Conservation (phyloP, 2,113 vertebrate species). For the Coptodon rendalli region DNA sequence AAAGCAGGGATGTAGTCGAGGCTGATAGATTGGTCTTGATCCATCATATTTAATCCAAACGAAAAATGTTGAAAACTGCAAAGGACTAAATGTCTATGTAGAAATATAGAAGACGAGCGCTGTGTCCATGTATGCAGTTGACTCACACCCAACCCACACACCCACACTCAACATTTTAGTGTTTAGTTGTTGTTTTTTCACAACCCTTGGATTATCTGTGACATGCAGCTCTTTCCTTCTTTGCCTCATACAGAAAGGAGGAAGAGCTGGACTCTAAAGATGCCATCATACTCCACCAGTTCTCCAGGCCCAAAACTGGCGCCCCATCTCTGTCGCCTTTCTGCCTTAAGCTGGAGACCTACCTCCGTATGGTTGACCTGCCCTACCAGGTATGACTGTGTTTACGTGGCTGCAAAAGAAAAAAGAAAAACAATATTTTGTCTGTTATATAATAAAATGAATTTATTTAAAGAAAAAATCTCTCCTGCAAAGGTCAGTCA, state of each 20-base stretch:
- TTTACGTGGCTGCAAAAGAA: not conserved
- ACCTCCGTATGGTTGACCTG: slow-evolving; percentile 94
- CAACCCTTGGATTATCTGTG: not conserved
- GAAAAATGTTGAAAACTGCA: not conserved
- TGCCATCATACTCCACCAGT: slow-evolving; percentile 97
- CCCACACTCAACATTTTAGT: not conserved
- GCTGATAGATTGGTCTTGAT: not conserved
- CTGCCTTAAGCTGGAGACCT: slow-evolving; percentile 98
- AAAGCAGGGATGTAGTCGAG: not conserved
- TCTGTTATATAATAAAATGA: not conserved
- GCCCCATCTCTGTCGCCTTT: slow-evolving; percentile 93
- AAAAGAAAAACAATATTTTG: not conserved
- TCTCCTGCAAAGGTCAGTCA: not conserved
- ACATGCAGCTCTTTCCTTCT: not conserved
- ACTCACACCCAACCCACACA: not conserved
- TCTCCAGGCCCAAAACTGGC: slow-evolving; percentile 88
- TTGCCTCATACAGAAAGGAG: slow-evolving; percentile 80
- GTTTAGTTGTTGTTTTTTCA: not conserved
- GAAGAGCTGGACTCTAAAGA: slow-evolving; percentile 96
- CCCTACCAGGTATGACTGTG: slow-evolving; percentile 85
- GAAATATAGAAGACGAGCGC: not conserved
- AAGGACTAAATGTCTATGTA: not conserved
- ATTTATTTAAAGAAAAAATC: not conserved
- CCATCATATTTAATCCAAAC: fast-evolving
- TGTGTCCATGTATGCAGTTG: not conserved